phyloP scores from a whole-genome alignment of 1,140 invertebrate genomes.

The Drosophila teissieri region DNA sequence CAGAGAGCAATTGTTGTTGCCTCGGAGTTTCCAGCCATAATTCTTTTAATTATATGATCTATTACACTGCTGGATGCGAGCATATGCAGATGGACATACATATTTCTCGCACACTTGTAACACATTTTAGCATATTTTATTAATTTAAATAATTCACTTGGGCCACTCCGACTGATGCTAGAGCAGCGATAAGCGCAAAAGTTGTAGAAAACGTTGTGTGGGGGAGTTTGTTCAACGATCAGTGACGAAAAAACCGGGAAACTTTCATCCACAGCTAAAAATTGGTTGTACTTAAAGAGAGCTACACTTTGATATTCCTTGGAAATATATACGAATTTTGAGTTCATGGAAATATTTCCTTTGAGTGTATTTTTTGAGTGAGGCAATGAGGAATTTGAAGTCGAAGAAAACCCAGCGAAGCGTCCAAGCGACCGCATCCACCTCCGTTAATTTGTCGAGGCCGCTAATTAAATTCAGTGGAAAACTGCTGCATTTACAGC shows the following conservation, averaged over 20 bases:
- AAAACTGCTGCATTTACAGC: constrained; percentile 73
- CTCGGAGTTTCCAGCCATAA: constrained; percentile 73
- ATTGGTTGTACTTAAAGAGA: not conserved
- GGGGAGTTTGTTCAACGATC: constrained; percentile 60
- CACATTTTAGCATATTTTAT: constrained; percentile 84
- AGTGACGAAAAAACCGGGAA: constrained; percentile 64
- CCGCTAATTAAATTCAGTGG: constrained; percentile 80
- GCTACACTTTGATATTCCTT: not conserved
- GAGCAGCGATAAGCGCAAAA: constrained; percentile 44
- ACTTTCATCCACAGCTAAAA: constrained; percentile 34
- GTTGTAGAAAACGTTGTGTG: not conserved
- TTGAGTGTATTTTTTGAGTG: too few species aligned
- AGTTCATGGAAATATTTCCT: too few species aligned
- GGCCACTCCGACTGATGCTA: constrained; percentile 55
- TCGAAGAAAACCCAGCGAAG: constrained; percentile 67
- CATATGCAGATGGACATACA: constrained; percentile 45
- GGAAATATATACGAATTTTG: not conserved
- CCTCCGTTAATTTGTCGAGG: constrained; percentile 73
- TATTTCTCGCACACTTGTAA: constrained; percentile 80
- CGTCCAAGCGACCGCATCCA: constrained; percentile 79
- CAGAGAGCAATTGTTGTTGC: constrained; percentile 60
- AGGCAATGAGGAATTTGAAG: constrained; percentile 13
- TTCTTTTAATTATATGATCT: constrained; percentile 83
- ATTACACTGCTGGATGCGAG: constrained; percentile 72
- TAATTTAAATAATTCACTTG: constrained; percentile 81